Conservation (phyloP, 2,888 invertebrate species). For the Mallateleia sp. region DNA sequence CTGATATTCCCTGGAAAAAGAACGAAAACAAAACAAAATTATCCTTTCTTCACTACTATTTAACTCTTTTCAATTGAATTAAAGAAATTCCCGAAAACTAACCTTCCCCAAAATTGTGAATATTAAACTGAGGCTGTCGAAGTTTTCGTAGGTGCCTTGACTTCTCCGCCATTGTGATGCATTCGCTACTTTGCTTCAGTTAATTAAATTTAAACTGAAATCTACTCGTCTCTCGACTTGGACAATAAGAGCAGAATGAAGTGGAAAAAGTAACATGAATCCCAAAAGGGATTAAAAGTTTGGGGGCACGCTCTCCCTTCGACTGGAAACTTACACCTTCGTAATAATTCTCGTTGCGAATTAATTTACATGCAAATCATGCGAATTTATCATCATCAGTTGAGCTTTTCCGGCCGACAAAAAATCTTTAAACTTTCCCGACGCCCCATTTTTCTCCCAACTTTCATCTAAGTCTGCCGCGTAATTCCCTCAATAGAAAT, state of each 20-base stretch:
- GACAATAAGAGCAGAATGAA: slow-evolving; percentile 22
- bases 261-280: slow-evolving; percentile 40
- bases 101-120: too few relatives aligned
- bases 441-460: background rate
- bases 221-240: slow-evolving; percentile 6
- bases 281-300: slow-evolving; percentile 46
- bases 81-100: too few relatives aligned
- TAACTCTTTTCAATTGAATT: too few relatives aligned
- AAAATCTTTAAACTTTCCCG: background rate
- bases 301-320: background rate
- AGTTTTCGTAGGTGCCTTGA: too few relatives aligned
- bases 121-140: too few relatives aligned
- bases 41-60: too few relatives aligned
- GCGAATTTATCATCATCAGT: slow-evolving; percentile 24
- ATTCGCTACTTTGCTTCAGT: slow-evolving; percentile 37
- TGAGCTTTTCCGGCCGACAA: background rate
- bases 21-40: too few relatives aligned
- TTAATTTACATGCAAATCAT: slow-evolving; percentile 47
- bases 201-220: slow-evolving; percentile 52
- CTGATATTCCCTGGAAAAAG: too few relatives aligned
- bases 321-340: slow-evolving; percentile 4
- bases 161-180: slow-evolving; percentile 6
- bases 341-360: slow-evolving; percentile 12
- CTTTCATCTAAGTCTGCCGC: background rate
- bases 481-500: too few relatives aligned